Evolutionary conservation across 2,797 vertebrate species (phyloP).

Genomic region (Acipenser oxyrinchus): DNA sequence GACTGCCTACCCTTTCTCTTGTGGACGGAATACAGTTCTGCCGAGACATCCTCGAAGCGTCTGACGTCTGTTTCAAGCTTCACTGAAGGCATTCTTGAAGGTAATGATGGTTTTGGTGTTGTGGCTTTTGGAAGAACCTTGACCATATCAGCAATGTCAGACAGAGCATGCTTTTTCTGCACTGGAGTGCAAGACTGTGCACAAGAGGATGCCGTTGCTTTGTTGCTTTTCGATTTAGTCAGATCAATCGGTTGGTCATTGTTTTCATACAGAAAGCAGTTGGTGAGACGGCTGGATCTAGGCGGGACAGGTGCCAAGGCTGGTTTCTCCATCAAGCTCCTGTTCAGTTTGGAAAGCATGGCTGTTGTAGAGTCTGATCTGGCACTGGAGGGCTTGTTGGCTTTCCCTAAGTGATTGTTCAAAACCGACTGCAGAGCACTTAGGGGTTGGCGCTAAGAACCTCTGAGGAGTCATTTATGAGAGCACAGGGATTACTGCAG

Average conservation of each 20-base stretch:
- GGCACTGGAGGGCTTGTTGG: conserved; percentile 78
- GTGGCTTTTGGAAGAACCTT: conserved; percentile 97
- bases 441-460: conserved; percentile 85
- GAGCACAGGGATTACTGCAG: conserved; percentile 61
- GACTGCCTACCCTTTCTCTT: conserved; percentile 97
- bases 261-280: conserved; percentile 72
- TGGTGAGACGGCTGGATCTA: conserved; percentile 55
- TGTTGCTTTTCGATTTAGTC: conserved; percentile 91
- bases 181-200: conserved; percentile 80
- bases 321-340: conserved; percentile 70
- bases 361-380: conserved; percentile 70
- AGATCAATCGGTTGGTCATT: conserved; percentile 94
- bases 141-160: conserved; percentile 97
- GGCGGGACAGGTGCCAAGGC: conserved; percentile 59
- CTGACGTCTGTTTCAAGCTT: conserved; percentile 90
- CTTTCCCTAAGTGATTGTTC: conserved; percentile 97
- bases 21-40: conserved; percentile 88
- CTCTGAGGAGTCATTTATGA: conserved; percentile 64
- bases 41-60: conserved; percentile 86
- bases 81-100: conserved; percentile 75
- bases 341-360: conserved; percentile 79
- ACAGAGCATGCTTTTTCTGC: conserved; percentile 88
- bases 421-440: conserved; percentile 95
- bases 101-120: conserved; percentile 83
- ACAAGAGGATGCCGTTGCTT: conserved; percentile 57